A percentile compares a stretch with the other conserved stretches of the same genome.
Evolutionary conservation across 2,888 invertebrate genomes (phyloP).

Genomic region (Diplolepis rosae): DNA sequence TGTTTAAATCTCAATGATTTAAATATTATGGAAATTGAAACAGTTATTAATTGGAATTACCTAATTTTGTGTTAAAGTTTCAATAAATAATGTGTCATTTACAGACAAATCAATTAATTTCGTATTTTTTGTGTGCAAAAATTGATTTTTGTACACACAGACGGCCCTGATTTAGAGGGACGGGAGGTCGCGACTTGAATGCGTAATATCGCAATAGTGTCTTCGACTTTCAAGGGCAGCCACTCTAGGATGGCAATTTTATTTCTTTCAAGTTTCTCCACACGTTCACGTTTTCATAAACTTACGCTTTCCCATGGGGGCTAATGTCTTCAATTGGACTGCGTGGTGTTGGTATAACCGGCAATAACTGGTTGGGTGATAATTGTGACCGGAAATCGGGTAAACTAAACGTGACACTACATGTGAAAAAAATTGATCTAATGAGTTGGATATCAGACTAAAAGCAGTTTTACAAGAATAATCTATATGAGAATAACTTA

Average conservation of each 20-base stretch:
- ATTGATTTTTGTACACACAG: neutral
- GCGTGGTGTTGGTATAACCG: constrained; percentile 3
- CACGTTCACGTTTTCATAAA: neutral
- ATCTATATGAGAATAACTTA: too few species aligned
- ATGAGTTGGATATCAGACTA: too few species aligned
- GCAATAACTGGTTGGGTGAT: constrained; percentile 19
- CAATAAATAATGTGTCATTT: too few species aligned
- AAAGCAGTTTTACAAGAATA: too few species aligned
- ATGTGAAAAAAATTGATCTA: neutral
- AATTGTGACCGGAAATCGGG: constrained; percentile 19
- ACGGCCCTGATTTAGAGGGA: constrained; percentile 2
- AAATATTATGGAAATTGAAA: too few species aligned
- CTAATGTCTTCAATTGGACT: constrained; percentile 11
- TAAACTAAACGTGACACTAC: neutral
- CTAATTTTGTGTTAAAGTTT: too few species aligned
- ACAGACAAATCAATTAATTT: too few species aligned
- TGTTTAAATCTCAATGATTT: too few species aligned
- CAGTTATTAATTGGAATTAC: too few species aligned
- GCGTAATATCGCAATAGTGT: constrained; percentile 33
- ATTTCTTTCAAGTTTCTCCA: neutral
- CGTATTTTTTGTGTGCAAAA: too few species aligned
- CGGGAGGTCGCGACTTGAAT: constrained; percentile 33
- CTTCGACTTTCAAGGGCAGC: constrained; percentile 39
- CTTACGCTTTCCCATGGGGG: constrained; percentile 5
- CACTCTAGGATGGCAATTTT: constrained; percentile 33